Evolutionary conservation across 2,888 invertebrate species (phyloP), one percentile per base, ranked within the genome.

Genomic region (Syrista parreyssii): DNA sequence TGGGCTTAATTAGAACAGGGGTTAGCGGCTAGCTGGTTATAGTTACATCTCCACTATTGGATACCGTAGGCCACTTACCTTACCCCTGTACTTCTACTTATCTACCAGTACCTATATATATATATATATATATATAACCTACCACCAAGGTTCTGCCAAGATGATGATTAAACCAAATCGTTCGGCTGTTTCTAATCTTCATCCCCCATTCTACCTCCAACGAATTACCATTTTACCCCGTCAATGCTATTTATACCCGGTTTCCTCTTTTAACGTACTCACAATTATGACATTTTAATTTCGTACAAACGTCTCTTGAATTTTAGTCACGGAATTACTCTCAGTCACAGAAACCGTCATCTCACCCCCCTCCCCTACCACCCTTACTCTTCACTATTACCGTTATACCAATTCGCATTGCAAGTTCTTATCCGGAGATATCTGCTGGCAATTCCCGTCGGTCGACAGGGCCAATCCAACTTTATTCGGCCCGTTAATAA

Each of bases 1-100:
- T 81, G 84, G 82, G 89, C 89, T 90, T 90, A 90, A 90, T 90
- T 90, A 90, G 89, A 88, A 88, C 89, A 84, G 85, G 87, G 89
- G 85, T 88, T 86, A 86, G 86, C 82, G 86, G 86, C 84, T 87
- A 81, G 87, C 81, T 76, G 81, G 84, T 82, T 86, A 84, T 85
- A 84, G 86, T 84, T 84, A 84, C 86, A 83, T 86, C 82, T 84
- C 83, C 77, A 80, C 84, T 84, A 86, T 88, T 86, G 85, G 86
- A 84, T 85, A 85, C 82, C 75, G 81, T 82, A 82, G 78, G 74
- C 80, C 79, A 78, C 82, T 79, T 79, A 35, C 75, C 33, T 74
- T 72, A 31, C 68, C 71, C 55, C 15, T 34, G 68, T 31, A 4
- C 55, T 34, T 75, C 55, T 15, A 12, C 23, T 36, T 73, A 35